Evolutionary conservation across 1,140 invertebrate genomes (phyloP).

Genomic region (Drosophila ironensis): DNA sequence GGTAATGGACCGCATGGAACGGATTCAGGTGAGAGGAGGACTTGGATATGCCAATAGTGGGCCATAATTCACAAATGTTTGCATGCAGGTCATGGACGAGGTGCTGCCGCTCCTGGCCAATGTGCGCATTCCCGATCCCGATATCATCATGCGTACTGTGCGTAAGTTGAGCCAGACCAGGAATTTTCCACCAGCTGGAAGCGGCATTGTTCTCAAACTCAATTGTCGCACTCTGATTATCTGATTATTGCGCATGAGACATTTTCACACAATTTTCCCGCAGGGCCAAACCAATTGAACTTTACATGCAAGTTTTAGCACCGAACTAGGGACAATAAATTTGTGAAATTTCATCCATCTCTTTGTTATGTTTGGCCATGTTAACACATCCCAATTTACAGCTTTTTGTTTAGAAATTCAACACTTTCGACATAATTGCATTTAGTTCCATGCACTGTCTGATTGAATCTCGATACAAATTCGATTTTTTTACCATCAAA

Average conservation of each 20-base stretch:
- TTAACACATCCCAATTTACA: too few relatives aligned
- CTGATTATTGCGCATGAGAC: slow-evolving; percentile 6
- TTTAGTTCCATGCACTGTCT: too few relatives aligned
- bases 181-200: background rate
- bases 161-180: slow-evolving; percentile 86
- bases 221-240: slow-evolving; percentile 57
- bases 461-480: too few relatives aligned
- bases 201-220: slow-evolving; percentile 14
- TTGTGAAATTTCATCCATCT: too few relatives aligned
- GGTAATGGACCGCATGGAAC: slow-evolving; percentile 92
- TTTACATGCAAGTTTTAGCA: background rate
- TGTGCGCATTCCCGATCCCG: slow-evolving; percentile 92
- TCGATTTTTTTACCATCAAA: too few relatives aligned
- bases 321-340: too few relatives aligned
- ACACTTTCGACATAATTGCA: too few relatives aligned
- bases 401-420: too few relatives aligned
- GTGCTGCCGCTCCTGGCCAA: slow-evolving; percentile 95
- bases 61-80: background rate
- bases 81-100: slow-evolving; percentile 90
- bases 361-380: too few relatives aligned
- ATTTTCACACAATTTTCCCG: too few relatives aligned
- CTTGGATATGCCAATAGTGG: too few relatives aligned
- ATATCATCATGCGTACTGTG: slow-evolving; percentile 90
- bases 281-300: background rate
- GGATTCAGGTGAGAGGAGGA: slow-evolving; percentile 84